A percentile compares a stretch with the other conserved stretches of the same genome.
phyloP scores from a whole-genome alignment of 1,140 invertebrate species.

The Drosophila parabipectinata region DNA sequence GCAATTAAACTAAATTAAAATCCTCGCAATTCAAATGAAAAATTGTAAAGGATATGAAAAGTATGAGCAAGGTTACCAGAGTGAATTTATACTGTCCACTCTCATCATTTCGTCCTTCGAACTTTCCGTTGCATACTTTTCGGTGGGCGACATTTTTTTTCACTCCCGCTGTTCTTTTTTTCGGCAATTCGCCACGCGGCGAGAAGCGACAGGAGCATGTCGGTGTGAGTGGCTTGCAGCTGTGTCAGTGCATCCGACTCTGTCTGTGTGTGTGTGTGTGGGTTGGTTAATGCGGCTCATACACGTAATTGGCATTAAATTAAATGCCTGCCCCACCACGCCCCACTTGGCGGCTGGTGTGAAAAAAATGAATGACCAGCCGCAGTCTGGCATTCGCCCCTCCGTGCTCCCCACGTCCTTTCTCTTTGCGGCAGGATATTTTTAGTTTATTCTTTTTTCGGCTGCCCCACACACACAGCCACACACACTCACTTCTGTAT shows the following conservation, averaged over 20 bases:
- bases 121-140: constrained; percentile 62
- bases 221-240: constrained; percentile 28
- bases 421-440: constrained; percentile 39
- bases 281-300: constrained; percentile 76
- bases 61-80: not conserved
- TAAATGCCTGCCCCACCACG: constrained; percentile 60
- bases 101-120: not conserved
- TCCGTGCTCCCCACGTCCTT: not conserved
- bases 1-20: not conserved
- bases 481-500: constrained; percentile 19
- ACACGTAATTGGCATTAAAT: constrained; percentile 82
- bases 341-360: constrained; percentile 32
- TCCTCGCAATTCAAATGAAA: not conserved
- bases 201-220: constrained; percentile 48
- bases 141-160: constrained; percentile 42
- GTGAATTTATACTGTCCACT: not conserved
- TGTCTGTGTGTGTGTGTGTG: constrained; percentile 32
- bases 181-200: constrained; percentile 37
- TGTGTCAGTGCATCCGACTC: constrained; percentile 15
- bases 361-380: constrained; percentile 63
- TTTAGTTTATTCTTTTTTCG: constrained; percentile 77
- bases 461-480: constrained; percentile 41
- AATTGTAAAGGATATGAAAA: not conserved
- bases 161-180: constrained; percentile 29
- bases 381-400: constrained; percentile 47